Percentiles rank a stretch among this genome's conserved stretches.
Evolutionary conservation across 1,140 invertebrate genomes (phyloP).

Genomic region (Drosophila littoralis): DNA sequence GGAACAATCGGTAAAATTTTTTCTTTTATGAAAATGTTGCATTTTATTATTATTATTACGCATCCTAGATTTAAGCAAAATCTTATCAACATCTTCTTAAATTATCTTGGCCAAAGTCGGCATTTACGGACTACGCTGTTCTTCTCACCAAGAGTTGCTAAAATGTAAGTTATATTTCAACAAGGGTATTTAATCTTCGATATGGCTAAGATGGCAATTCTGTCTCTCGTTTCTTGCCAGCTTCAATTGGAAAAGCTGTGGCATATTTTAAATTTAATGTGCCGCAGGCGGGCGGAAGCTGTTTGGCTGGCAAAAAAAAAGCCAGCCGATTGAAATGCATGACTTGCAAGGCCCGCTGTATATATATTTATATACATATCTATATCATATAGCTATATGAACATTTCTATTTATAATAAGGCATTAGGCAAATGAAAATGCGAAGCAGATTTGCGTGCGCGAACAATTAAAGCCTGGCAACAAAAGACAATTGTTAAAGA

Average conservation of each 20-base stretch:
- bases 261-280: background rate
- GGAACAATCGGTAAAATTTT: too few relatives aligned
- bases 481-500: constrained; percentile 28
- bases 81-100: too few relatives aligned
- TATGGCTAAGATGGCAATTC: too few relatives aligned
- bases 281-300: background rate
- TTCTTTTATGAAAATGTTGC: too few relatives aligned
- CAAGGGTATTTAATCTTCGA: too few relatives aligned
- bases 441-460: constrained; percentile 22
- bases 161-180: too few relatives aligned
- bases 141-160: too few relatives aligned
- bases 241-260: background rate
- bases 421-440: constrained; percentile 35
- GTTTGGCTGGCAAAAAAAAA: background rate
- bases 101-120: too few relatives aligned
- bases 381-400: background rate
- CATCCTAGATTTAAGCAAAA: too few relatives aligned
- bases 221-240: background rate
- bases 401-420: constrained; percentile 24
- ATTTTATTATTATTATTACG: too few relatives aligned
- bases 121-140: too few relatives aligned
- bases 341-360: background rate
- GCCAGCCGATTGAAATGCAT: background rate
- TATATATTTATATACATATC: background rate
- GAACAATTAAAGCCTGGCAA: constrained; percentile 51